Conservation (phyloP, 2,113 vertebrate species). For the Trematocara stigmaticum region DNA sequence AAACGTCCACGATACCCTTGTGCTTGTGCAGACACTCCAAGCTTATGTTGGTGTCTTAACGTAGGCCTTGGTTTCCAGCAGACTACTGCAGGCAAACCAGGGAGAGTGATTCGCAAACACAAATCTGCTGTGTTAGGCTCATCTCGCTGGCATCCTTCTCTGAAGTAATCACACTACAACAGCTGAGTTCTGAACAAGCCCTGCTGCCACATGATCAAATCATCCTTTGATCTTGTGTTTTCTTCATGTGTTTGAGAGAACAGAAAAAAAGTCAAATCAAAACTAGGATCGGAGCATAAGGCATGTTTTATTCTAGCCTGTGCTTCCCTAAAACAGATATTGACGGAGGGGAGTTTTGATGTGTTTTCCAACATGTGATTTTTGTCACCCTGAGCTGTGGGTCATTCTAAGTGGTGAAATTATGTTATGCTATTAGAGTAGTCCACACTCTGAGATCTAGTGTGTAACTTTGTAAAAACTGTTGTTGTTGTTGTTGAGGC, state of each 20-base stretch:
- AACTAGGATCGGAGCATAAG: not conserved
- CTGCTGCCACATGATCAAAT: not conserved
- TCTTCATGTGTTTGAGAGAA: not conserved
- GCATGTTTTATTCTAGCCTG: rapidly evolving
- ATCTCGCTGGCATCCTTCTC: rapidly evolving
- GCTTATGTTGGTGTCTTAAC: rapidly evolving
- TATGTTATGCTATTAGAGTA: not conserved
- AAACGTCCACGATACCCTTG: rapidly evolving
- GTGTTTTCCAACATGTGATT: not conserved
- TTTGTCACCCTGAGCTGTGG: not conserved
- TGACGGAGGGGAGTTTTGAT: not conserved
- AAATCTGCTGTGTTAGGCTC: not conserved
- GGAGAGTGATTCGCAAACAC: not conserved
- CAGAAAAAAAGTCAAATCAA: not conserved
- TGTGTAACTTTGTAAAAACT: not conserved
- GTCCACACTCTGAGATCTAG: not conserved
- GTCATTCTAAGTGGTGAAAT: not conserved
- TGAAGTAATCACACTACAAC: not conserved
- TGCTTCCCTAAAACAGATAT: not conserved
- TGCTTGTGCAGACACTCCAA: not conserved
- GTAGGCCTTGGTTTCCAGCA: rapidly evolving
- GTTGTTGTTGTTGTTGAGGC: not conserved
- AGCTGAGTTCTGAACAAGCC: not conserved
- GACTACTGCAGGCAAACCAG: not conserved
- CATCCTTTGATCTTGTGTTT: not conserved